These are phyloP conservation scores for Sinonovacula constricta DNA, from an alignment of 1,140 invertebrate genomes.

Conservation along the genomic window DNA sequence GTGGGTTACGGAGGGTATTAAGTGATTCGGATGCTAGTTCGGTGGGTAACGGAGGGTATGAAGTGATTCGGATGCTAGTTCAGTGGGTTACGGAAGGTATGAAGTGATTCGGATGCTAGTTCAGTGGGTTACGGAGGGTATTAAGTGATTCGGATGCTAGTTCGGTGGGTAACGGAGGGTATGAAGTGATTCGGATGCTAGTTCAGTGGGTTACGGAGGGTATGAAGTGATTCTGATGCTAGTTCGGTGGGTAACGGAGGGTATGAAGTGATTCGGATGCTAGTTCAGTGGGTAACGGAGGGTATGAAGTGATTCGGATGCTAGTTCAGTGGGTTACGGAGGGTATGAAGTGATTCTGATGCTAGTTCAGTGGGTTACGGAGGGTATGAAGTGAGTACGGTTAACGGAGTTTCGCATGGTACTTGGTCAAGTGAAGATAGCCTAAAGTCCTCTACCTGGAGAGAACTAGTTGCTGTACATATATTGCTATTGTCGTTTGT, in stretches of 20 bases:
- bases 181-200: conserved; percentile 22
- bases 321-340: too few relatives aligned
- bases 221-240: conserved; percentile 25
- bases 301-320: too few relatives aligned
- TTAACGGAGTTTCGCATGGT: conserved; percentile 28
- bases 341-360: too few relatives aligned
- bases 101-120: conserved; percentile 22
- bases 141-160: conserved; percentile 18
- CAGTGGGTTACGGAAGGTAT: conserved; percentile 1
- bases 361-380: neutral
- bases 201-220: neutral
- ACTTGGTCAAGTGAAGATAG: neutral
- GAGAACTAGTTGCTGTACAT: too few relatives aligned
- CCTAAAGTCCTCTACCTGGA: conserved; percentile 12
- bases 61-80: conserved; percentile 19
- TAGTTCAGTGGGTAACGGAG: too few relatives aligned
- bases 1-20: neutral
- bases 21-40: conserved; percentile 9
- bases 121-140: neutral
- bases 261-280: conserved; percentile 23
- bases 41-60: conserved; percentile 4
- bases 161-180: neutral
- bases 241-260: neutral
- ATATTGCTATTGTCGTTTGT: too few relatives aligned
- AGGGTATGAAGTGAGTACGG: conserved; percentile 19